Conservation (phyloP, 2,888 invertebrate species). For the Spicauda simplicius region DNA sequence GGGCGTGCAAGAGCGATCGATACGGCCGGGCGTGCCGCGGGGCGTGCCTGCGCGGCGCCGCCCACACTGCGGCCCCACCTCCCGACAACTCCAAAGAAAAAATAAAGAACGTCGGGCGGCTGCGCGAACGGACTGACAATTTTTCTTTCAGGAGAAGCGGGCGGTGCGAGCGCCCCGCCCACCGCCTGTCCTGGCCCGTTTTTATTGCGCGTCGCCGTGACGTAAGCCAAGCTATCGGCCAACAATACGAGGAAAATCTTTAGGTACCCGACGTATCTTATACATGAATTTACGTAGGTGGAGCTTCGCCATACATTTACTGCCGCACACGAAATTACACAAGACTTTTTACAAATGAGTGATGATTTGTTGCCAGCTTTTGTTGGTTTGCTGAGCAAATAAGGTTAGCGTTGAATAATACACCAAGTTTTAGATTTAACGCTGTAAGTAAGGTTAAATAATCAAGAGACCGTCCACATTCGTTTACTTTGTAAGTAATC, state of each 20-base stretch:
- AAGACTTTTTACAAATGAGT: conserved; percentile 65
- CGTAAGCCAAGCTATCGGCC: conserved; percentile 70
- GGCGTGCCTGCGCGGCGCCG: conserved; percentile 78
- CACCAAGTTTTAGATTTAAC: conserved; percentile 39
- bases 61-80: conserved; percentile 65
- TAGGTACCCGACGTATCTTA: conserved; percentile 62
- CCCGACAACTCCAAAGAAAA: conserved; percentile 77
- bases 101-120: conserved; percentile 82
- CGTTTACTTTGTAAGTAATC: not conserved
- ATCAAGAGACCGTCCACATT: not conserved
- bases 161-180: conserved; percentile 75
- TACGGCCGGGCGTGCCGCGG: conserved; percentile 74
- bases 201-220: conserved; percentile 75
- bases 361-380: conserved; percentile 61
- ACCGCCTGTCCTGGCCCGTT: conserved; percentile 76
- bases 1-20: conserved; percentile 75
- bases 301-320: conserved; percentile 55
- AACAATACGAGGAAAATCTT: conserved; percentile 78
- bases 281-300: conserved; percentile 73
- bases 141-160: conserved; percentile 82
- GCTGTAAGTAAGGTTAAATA: not conserved
- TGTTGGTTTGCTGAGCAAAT: conserved; percentile 46
- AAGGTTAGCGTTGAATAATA: conserved; percentile 49
- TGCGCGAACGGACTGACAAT: conserved; percentile 79
- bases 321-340: conserved; percentile 64